Evolutionary conservation across 2,797 vertebrate genomes (phyloP).

Genomic region (Morus bassanus): DNA sequence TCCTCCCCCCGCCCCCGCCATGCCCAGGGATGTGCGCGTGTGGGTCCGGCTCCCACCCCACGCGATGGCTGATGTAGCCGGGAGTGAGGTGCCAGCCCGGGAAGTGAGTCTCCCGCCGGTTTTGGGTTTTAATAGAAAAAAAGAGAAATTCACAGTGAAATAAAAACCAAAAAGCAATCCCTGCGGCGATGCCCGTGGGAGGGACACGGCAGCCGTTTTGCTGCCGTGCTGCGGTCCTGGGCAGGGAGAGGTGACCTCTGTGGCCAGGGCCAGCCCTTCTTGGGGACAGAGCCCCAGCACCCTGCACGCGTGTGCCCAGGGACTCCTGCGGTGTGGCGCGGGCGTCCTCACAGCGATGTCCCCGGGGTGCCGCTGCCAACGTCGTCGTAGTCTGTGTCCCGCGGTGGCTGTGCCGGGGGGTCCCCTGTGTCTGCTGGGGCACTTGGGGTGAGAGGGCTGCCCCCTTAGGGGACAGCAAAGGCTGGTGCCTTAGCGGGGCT

Average conservation of each 20-base stretch:
- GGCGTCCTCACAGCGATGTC: not conserved
- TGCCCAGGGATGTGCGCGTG: accelerated
- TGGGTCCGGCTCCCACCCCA: not conserved
- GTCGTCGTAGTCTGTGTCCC: not conserved
- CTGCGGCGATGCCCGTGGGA: accelerated
- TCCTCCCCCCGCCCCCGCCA: not conserved
- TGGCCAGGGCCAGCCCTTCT: no score
- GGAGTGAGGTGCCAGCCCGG: accelerated
- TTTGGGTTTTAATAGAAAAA: not conserved
- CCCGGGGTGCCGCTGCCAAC: not conserved
- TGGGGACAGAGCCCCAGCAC: not conserved
- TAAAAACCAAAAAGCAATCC: no score
- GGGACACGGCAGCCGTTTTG: accelerated
- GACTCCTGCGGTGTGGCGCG: accelerated
- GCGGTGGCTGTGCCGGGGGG: accelerated
- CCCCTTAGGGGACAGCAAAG: not conserved
- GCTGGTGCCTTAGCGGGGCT: accelerated
- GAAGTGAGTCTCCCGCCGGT: accelerated
- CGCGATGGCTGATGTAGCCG: accelerated
- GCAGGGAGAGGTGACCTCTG: not conserved
- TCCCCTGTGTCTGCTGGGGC: not conserved
- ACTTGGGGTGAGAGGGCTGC: not conserved
- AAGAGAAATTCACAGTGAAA: not conserved
- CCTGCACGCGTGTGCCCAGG: not conserved
- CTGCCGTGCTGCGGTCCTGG: accelerated